Evolutionary conservation across 2,888 invertebrate genomes (phyloP), one percentile per base, ranked within the genome.

Genomic region (Lasioglossum oenotherae): DNA sequence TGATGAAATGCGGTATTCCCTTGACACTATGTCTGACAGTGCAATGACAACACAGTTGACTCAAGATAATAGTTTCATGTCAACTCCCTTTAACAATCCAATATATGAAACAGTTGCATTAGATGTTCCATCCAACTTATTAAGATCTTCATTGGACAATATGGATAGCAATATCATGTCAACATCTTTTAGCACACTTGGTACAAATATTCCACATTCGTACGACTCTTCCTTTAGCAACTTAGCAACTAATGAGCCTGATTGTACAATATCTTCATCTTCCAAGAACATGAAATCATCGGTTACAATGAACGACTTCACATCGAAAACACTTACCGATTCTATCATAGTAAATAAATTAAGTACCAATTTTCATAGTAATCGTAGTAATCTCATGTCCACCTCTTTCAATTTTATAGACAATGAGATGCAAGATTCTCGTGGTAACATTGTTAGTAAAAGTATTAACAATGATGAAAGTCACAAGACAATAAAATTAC

Each of bases 81-180:
- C 93, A 27, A 92, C 93, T 35, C 84, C 92, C 72, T 92, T 93
- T 46, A 89, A 92, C 10, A 91, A 85, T 81, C 74, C 89, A 23
- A 86, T 89, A 6, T 90, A 92, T 12, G 92, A 93, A 41, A 82
- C 92, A n/a, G 81, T 85, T 46, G 78, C 88, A 0, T 84, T 91
- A 31, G 91, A 93, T n/a, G 88, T 90, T 46, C 82, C 90, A 27
- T 86, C 91, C 1, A 88, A 84, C 71, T 78, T 91, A 53, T 81
- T 90, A n/a, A 81, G 87, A 35, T 87, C 88, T 60, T 86, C 91
- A 0, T 88, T 91, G 71, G 88, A 90, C 23, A 92, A 89, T 53
- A 84, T 90, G 10, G 93, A 92, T 38, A 92, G 80, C 60, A 93
- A 93, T 80, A 88, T 94, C 10, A 93, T 93, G 92, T 93, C 94